Base-by-base conservation (phyloP, 2,113 vertebrate genomes). In the Microtus montanus region DNA sequence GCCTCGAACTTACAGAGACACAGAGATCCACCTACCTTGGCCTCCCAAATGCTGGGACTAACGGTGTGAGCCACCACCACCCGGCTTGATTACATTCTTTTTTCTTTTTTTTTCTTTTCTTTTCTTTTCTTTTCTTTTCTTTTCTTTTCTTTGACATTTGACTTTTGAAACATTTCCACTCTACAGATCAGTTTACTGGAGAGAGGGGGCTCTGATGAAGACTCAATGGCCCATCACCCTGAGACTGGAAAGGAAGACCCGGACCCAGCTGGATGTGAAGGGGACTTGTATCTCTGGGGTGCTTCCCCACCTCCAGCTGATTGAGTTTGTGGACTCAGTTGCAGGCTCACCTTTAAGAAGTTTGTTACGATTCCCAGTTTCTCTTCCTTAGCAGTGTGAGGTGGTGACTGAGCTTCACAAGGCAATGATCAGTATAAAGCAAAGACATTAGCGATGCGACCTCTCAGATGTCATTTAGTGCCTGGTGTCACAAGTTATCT, bases 131-230 rank as follows among this genome's bases (percentile, higher is more conserved):
- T 35, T 70, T n/a, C n/a, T 66, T 26, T 20, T 66, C 28, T 66
- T 35, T n/a, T 66, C 26, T 66, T 26, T 19, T 66, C 28, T 66
- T 35, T 70, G 38, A 95, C 35, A 90, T 19, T 66, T 30, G 20
- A 9, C 33, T 91, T 86, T 94, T 80, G 54, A 41, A 47, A 86
- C 10, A 63, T 74, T 89, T 91, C 28, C 64, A n/a, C 15, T 79
- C 75, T 61, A 64, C 93, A 97, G 96, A 49, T 92, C 77, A 33
- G 88, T 63, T 47, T 52, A 66, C 61, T 26, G 0, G 22, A 47
- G 11, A 73, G 85, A 79, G 95, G 47, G 87, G 90, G 54, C 68
- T 61, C 68, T 61, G 63, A 90, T 24, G 54, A 96, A 41, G 68
- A 89, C 38, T 58, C 47, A 73, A 71, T 12, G 28, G 61, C 49